A percentile compares a stretch with the other conserved stretches of the same genome.
Conservation (phyloP, 2,797 vertebrate genomes). For the Neopelma chrysocephalum region DNA sequence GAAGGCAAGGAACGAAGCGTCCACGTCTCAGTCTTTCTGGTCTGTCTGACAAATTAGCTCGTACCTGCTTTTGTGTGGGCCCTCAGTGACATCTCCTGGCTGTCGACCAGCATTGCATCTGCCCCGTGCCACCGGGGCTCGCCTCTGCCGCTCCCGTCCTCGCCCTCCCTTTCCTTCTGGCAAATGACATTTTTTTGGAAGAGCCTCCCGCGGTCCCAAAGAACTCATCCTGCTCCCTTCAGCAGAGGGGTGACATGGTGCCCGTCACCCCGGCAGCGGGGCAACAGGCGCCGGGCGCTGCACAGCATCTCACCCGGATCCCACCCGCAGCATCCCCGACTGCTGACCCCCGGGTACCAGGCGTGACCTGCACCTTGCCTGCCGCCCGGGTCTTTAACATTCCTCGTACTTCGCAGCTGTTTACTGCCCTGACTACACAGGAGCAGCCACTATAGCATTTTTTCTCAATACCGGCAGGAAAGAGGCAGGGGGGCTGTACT, state of each 20-base stretch:
- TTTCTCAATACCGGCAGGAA: background rate
- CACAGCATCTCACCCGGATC: background rate
- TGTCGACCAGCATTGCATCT: background rate
- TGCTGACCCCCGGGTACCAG: fast-evolving
- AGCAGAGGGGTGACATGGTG: background rate
- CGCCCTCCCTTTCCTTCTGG: background rate
- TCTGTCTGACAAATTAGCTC: background rate
- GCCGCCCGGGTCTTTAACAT: fast-evolving
- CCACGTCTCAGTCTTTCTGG: fast-evolving
- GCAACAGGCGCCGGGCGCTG: background rate
- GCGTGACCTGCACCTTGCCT: fast-evolving
- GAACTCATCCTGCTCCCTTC: background rate
- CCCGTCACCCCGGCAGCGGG: background rate
- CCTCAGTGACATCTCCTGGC: constrained; percentile 36
- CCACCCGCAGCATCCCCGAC: background rate
- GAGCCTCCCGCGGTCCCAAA: background rate
- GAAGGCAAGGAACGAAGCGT: fast-evolving
- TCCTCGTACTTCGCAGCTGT: background rate
- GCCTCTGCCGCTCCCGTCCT: background rate
- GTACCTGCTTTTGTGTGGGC: background rate
- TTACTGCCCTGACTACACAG: background rate
- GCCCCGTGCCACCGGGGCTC: fast-evolving
- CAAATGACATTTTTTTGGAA: fast-evolving
- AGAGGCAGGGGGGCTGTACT: background rate
- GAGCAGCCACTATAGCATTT: background rate